phyloP scores from a whole-genome alignment of 2,113 vertebrate genomes.

The Symphodus melops region DNA sequence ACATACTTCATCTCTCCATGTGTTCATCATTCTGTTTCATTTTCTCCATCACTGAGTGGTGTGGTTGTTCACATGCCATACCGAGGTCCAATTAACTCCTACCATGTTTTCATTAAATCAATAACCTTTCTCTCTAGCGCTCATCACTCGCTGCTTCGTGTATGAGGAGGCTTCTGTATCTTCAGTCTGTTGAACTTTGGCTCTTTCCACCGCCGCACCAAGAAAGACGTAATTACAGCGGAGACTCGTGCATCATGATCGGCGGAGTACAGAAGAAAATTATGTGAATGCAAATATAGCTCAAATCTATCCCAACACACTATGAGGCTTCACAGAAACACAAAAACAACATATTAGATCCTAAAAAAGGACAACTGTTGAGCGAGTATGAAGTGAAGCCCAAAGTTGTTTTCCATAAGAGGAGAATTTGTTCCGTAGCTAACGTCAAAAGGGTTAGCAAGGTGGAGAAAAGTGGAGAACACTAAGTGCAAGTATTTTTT shows the following conservation, averaged over 20 bases:
- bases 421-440: background rate
- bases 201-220: conserved; percentile 21
- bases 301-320: background rate
- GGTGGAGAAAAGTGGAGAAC: background rate
- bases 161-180: conserved; percentile 8
- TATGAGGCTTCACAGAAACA: background rate
- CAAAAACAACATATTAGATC: background rate
- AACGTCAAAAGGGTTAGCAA: background rate
- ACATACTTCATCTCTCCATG: background rate
- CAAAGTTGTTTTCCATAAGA: background rate
- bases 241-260: conserved; percentile 36
- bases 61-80: conserved; percentile 48
- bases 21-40: background rate
- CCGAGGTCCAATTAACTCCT: conserved; percentile 58
- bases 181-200: conserved; percentile 20
- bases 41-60: conserved; percentile 19
- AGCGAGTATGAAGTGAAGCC: background rate
- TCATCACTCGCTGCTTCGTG: conserved; percentile 49
- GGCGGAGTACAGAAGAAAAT: conserved; percentile 1
- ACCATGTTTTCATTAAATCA: conserved; percentile 60
- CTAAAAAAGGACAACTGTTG: background rate
- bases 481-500: background rate
- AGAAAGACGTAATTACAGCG: conserved; percentile 50
- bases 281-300: conserved; percentile 7
- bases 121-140: conserved; percentile 39